Evolutionary conservation across 2,888 invertebrate species (phyloP).

Genomic region (Dryobota labecula): DNA sequence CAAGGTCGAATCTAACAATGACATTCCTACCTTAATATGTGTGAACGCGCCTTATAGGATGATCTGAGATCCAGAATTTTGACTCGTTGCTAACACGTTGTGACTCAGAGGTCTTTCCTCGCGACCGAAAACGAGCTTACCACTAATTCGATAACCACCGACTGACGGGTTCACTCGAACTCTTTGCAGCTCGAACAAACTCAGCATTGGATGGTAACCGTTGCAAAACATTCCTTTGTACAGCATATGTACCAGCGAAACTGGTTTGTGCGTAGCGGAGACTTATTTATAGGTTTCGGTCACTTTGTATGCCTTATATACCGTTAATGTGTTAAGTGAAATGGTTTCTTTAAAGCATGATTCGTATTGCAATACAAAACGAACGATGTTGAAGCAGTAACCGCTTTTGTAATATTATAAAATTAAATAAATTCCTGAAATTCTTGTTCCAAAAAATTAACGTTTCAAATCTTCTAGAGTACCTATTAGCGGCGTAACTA

Average conservation of each 20-base stretch:
- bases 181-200: conserved; percentile 4
- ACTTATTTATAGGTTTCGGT: conserved; percentile 63
- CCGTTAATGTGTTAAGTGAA: conserved; percentile 59
- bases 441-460: not conserved
- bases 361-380: conserved; percentile 12
- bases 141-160: conserved; percentile 23
- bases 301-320: conserved; percentile 51
- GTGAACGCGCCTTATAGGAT: conserved; percentile 44
- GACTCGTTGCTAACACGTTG: conserved; percentile 54
- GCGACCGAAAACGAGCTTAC: conserved; percentile 7
- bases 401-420: not conserved
- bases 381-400: not conserved
- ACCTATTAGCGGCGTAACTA: too few species aligned
- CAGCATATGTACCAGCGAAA: conserved; percentile 47
- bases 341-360: conserved; percentile 33
- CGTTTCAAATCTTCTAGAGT: not conserved
- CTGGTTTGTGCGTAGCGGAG: conserved; percentile 60
- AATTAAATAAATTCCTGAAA: not conserved
- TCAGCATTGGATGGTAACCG: conserved; percentile 35
- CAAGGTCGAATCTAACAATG: not conserved
- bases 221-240: conserved; percentile 22
- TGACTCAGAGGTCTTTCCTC: conserved; percentile 65
- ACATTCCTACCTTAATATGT: conserved; percentile 1
- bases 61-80: conserved; percentile 53
- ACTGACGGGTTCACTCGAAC: not conserved